A percentile compares a stretch with the other conserved stretches of the same genome.
Conservation (phyloP, 1,140 invertebrate genomes). For the Drosophila ercepeae region DNA sequence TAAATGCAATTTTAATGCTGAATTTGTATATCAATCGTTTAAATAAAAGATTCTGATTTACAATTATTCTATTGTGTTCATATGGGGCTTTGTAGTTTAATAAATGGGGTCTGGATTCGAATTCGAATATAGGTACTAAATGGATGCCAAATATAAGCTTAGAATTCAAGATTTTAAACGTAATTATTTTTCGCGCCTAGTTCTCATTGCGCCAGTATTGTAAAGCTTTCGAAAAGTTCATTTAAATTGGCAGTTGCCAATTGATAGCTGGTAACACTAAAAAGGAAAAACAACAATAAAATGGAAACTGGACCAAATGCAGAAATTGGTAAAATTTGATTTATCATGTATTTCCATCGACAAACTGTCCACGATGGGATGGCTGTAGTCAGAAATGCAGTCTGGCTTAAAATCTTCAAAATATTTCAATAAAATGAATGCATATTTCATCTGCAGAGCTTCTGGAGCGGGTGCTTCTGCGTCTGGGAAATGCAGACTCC, state of each 20-base stretch:
- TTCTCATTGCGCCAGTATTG: background rate
- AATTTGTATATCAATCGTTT: background rate
- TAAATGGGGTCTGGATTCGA: no score
- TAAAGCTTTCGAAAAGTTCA: background rate
- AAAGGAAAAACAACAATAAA: slow-evolving; percentile 53
- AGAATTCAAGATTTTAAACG: background rate
- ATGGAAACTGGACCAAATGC: slow-evolving; percentile 74
- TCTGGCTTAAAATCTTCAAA: background rate
- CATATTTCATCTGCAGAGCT: slow-evolving; percentile 85
- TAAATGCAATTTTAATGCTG: background rate
- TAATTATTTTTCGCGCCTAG: background rate
- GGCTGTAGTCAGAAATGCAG: background rate
- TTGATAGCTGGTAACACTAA: slow-evolving; percentile 18
- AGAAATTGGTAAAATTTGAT: slow-evolving; percentile 72
- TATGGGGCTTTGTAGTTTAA: background rate
- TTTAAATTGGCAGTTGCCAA: background rate
- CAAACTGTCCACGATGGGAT: background rate
- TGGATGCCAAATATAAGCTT: no score
- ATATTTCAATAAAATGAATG: background rate
- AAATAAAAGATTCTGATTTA: slow-evolving; percentile 3
- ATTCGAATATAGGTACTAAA: no score
- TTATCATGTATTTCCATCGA: background rate
- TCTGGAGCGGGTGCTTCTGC: slow-evolving; percentile 94
- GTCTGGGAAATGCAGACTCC: slow-evolving; percentile 93
- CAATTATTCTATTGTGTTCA: background rate